These are phyloP conservation scores for Solea senegalensis DNA, from an alignment of 2,113 vertebrate genomes.

Conservation along the genomic window DNA sequence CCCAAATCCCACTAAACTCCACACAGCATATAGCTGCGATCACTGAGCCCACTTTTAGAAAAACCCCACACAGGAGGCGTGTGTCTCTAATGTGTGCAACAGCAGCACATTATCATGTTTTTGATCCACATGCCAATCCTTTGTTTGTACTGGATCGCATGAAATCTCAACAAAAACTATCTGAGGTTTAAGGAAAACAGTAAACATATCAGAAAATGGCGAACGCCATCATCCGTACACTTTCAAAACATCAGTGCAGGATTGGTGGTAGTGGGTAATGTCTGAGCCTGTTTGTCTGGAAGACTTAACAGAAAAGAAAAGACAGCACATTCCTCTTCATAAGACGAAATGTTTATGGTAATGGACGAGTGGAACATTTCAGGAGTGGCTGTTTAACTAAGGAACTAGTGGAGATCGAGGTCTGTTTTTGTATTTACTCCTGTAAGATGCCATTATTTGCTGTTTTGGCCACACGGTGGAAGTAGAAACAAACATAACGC, in stretches of 20 bases:
- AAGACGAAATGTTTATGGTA: neutral
- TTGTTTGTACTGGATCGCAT: neutral
- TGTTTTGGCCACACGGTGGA: no score
- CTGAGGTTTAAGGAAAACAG: neutral
- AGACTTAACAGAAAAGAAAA: neutral
- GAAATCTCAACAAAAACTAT: conserved; percentile 1
- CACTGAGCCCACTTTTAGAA: conserved; percentile 13
- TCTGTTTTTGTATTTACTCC: neutral
- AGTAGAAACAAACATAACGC: no score
- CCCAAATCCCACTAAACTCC: neutral
- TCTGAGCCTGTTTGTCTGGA: conserved; percentile 1
- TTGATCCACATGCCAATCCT: neutral
- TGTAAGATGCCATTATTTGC: no score
- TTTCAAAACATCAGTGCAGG: neutral
- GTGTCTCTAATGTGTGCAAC: neutral
- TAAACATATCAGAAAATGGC: neutral
- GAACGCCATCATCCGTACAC: neutral
- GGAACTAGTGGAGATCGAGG: neutral
- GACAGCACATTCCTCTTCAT: neutral
- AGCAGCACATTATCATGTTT: conserved; percentile 6
- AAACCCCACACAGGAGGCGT: conserved; percentile 4
- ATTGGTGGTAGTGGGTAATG: neutral
- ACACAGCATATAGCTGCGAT: neutral
- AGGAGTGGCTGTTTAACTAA: neutral
- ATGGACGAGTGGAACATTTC: conserved; percentile 14